These are phyloP conservation scores for Zenarchopterus dispar DNA, from an alignment of 2,797 vertebrate genomes.

Conservation along the genomic window DNA sequence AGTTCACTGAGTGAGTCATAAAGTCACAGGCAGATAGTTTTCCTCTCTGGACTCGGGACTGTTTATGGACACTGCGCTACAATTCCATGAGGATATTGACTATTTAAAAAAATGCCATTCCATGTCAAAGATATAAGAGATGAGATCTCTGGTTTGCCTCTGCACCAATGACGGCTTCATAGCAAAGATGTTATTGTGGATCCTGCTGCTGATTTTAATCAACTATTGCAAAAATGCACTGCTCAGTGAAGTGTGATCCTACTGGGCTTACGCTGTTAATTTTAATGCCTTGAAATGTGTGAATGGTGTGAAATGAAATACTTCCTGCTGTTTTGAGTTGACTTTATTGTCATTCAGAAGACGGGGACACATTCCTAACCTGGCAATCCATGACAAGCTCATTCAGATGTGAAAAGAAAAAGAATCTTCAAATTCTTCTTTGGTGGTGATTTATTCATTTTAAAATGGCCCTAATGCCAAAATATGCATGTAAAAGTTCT, in stretches of 20 bases:
- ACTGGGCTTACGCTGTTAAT: constrained; percentile 32
- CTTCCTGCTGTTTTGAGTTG: constrained; percentile 20
- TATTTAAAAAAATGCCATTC: constrained; percentile 26
- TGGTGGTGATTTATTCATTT: constrained; percentile 44
- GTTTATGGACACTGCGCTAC: constrained; percentile 29
- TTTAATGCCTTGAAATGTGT: constrained; percentile 49
- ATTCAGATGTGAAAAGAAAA: constrained; percentile 16
- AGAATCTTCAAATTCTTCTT: constrained; percentile 17
- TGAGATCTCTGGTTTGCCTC: constrained; percentile 6
- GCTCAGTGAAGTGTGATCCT: constrained; percentile 38
- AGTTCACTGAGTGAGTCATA: constrained; percentile 38
- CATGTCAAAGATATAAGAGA: constrained; percentile 19
- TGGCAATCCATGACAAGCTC: constrained; percentile 20
- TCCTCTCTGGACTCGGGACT: constrained; percentile 19
- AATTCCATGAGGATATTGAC: constrained; percentile 23
- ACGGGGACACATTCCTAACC: constrained; percentile 23
- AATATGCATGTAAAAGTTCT: constrained; percentile 35
- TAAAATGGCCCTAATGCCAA: constrained; percentile 13
- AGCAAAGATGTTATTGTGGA: constrained; percentile 27
- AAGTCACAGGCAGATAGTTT: constrained; percentile 39
- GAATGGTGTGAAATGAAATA: constrained; percentile 48
- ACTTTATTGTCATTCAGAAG: constrained; percentile 33
- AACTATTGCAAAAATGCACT: constrained; percentile 18
- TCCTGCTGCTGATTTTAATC: constrained; percentile 23
- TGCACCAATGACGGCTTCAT: constrained; percentile 9